Percentiles rank a stretch among this genome's conserved stretches.
These are phyloP conservation scores for Charaxes varanes DNA, from an alignment of 1,140 invertebrate genomes.

Conservation along the genomic window DNA sequence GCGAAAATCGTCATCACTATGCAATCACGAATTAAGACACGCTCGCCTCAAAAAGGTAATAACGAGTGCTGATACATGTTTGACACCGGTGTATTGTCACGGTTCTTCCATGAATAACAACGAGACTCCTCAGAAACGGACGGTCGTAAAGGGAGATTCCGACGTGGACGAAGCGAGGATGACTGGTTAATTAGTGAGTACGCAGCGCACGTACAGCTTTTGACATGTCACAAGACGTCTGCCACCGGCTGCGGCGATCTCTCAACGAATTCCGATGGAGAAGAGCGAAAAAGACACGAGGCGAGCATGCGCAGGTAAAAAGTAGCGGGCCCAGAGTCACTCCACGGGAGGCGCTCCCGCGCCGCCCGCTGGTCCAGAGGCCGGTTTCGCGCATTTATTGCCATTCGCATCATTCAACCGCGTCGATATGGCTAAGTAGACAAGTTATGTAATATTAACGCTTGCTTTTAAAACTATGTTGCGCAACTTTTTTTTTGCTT, in stretches of 20 bases:
- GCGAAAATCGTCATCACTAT: too few relatives aligned
- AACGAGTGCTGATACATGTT: conserved; percentile 35
- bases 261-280: conserved; percentile 66
- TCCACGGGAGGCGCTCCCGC: conserved; percentile 50
- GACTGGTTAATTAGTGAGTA: conserved; percentile 62
- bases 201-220: conserved; percentile 57
- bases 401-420: too few relatives aligned
- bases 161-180: conserved; percentile 32
- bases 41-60: conserved; percentile 31
- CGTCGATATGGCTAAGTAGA: conserved; percentile 3
- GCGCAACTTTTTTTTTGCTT: too few relatives aligned
- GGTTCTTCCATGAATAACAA: conserved; percentile 53
- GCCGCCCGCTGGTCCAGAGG: conserved; percentile 26
- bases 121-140: conserved; percentile 37
- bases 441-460: conserved; percentile 6
- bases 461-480: too few relatives aligned
- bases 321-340: conserved; percentile 46
- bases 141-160: conserved; percentile 30
- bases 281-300: conserved; percentile 72
- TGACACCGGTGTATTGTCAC: conserved; percentile 41
- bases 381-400: too few relatives aligned
- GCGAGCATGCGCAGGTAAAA: conserved; percentile 60
- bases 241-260: conserved; percentile 67
- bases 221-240: conserved; percentile 68
- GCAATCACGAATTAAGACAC: too few relatives aligned